phyloP scores from a whole-genome alignment of 1,140 invertebrate species.

The Aphaenogaster ashmeadi region DNA sequence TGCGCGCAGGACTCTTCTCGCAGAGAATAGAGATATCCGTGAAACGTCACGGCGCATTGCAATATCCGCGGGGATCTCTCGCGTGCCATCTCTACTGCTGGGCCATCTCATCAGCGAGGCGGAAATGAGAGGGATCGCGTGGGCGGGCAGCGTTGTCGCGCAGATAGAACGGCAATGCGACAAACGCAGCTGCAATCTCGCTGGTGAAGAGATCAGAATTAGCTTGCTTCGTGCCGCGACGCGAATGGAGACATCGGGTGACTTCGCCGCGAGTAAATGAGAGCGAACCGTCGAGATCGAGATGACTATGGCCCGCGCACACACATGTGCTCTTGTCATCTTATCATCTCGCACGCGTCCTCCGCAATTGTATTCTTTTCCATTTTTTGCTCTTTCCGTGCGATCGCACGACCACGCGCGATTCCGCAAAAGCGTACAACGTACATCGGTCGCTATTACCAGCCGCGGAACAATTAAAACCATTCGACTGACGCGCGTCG shows the following conservation, averaged over 20 bases:
- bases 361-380: background rate
- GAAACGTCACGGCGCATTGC: conserved; percentile 46
- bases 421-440: background rate
- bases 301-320: background rate
- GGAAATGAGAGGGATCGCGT: conserved; percentile 59
- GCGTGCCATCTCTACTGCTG: background rate
- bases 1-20: background rate
- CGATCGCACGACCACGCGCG: background rate
- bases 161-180: conserved; percentile 24
- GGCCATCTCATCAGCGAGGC: conserved; percentile 54
- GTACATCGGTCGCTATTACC: background rate
- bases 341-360: background rate
- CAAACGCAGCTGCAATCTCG: conserved; percentile 37
- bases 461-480: conserved; percentile 16
- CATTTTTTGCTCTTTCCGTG: background rate
- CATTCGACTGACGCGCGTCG: background rate
- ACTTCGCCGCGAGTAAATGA: background rate
- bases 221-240: background rate
- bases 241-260: conserved; percentile 27
- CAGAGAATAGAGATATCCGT: conserved; percentile 27
- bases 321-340: background rate
- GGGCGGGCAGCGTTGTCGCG: conserved; percentile 23
- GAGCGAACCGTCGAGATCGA: background rate
- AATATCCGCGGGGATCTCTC: conserved; percentile 38
- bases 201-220: conserved; percentile 44